phyloP scores from a whole-genome alignment of 2,888 invertebrate species.

The Drosophila siamana region DNA sequence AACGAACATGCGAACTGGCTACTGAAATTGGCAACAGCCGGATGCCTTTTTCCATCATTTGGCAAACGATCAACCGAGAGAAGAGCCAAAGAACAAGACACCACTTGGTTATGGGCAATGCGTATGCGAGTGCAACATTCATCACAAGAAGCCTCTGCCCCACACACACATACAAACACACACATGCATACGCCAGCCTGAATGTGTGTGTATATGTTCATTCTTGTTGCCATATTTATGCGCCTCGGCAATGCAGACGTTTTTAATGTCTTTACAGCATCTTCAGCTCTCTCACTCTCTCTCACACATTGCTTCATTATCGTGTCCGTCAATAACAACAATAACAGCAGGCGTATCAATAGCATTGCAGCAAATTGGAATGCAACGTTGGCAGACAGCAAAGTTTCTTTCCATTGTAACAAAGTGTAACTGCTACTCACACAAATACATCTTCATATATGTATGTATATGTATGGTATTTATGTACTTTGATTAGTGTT shows the following conservation, averaged over 20 bases:
- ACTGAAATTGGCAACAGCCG: slow-evolving; percentile 75
- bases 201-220: slow-evolving; percentile 13
- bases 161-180: slow-evolving; percentile 7
- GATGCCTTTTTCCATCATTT: slow-evolving; percentile 67
- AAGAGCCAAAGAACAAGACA: slow-evolving; percentile 10
- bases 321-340: slow-evolving; percentile 44
- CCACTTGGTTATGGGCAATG: slow-evolving; percentile 52
- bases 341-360: slow-evolving; percentile 26
- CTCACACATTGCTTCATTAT: slow-evolving; percentile 42
- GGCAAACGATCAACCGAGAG: slow-evolving; percentile 64
- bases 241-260: slow-evolving; percentile 68
- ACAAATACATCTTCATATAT: not conserved
- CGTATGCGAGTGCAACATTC: slow-evolving; percentile 55
- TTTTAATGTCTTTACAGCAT: slow-evolving; percentile 71
- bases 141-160: slow-evolving; percentile 27
- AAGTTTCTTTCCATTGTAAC: slow-evolving; percentile 38
- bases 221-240: slow-evolving; percentile 69
- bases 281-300: not conserved
- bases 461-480: not conserved
- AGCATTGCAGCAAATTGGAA: slow-evolving; percentile 31
- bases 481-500: slow-evolving; percentile 46
- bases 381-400: slow-evolving; percentile 43
- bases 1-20: slow-evolving; percentile 50
- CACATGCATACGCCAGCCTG: not conserved
- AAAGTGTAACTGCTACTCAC: not conserved